Base-by-base conservation (phyloP, 2,888 invertebrate species). In the Auanema sp. region DNA sequence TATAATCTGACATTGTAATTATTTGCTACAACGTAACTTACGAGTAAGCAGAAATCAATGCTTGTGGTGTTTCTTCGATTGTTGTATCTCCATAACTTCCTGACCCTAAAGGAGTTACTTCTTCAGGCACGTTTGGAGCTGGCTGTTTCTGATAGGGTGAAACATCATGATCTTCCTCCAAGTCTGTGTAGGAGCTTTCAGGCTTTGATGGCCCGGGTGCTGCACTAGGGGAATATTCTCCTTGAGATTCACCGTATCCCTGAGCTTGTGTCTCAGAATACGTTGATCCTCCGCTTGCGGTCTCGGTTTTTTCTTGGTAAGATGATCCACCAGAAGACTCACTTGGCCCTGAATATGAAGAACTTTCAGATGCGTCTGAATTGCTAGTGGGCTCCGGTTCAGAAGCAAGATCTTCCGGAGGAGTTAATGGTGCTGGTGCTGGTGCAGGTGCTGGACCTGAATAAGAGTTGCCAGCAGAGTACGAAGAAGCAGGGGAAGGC, bases 181-280 rank as follows among this genome's bases (percentile, higher is more conserved):
- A 23, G 50, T 50, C 24, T 50, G 21, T 50, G 50, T 50, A 50
- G 16, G 50, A 50, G 33, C 33, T n/a, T 16, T 23, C 11, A 8
- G 59, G 21, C 14, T 16, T 14, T 14, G 51, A 18, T 33, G 16
- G 18, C n/a, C 42, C 44, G 24, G 57, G 16, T 23, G n/a, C 44
- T 12, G 57, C n/a, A 44, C 16, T 47, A 33, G 59, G 16, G 14
- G 51, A 16, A 59, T 59, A 59, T 21, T 25, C 44, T n/a, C 47
- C 4, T 18, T 43, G 18, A 2, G 56, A 16, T 47, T 47, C 4
- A 16, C 4, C 43, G 43, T 14, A 43, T 43, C 14, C 43, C 43
- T 43, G 10, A 47, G 18, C 8, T 8, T 16, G 16, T 3, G 4
- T 8, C 8, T 47, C 47, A 18, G 18, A 47, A 8, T 47, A 16